Base-by-base conservation (phyloP, 2,888 invertebrate species). In the Aproaerema taeniolella region DNA sequence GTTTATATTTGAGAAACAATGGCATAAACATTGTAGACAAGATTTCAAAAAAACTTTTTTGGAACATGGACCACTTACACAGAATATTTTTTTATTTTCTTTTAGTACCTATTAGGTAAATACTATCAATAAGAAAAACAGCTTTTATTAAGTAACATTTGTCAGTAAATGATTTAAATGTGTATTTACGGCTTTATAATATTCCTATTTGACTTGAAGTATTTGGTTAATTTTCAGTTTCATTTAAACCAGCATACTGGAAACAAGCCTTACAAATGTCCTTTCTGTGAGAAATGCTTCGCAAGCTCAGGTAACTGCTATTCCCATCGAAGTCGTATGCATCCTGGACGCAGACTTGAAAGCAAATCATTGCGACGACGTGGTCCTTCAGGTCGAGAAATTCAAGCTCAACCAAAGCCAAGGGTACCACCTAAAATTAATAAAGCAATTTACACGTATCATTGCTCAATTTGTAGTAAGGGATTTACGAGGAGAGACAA, bases 221-320 rank as follows among this genome's bases (percentile, higher is more conserved):
- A n/a, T n/a, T 12, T 13, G 7, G 7, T 12, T 31, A 9, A n/a
- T 9, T 87, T 88, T 42, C 74, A 91, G 89, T 92, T 92, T 65
- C 92, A 93, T 61, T 90, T 91, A 58, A 92, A 92, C 65, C 91
- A 91, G 58, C 92, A 93, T 58, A 92, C 92, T n/a, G 92, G 92
- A 32, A 91, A 88, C 2, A 87, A 90, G 56, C 92, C 92, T 14
- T 92, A 92, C 68, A 89, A 91, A 69, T 92, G 92, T 66, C 92
- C 91, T 17, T 91, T 91, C 58, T 92, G 92, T 70, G 91, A 92
- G 0, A 91, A 91, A 69, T 85, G 90, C 39, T 91, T 92, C 64
- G 91, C 92, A 30, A 91, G 91, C 67, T 91, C 92, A 15, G 92
- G 92, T 8, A 92, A 92, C 58, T 92, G 92, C 61, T 92, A 92